Evolutionary conservation across 2,888 invertebrate genomes (phyloP), one percentile per base, ranked within the genome.

Genomic region (Nephrotoma appendiculata): DNA sequence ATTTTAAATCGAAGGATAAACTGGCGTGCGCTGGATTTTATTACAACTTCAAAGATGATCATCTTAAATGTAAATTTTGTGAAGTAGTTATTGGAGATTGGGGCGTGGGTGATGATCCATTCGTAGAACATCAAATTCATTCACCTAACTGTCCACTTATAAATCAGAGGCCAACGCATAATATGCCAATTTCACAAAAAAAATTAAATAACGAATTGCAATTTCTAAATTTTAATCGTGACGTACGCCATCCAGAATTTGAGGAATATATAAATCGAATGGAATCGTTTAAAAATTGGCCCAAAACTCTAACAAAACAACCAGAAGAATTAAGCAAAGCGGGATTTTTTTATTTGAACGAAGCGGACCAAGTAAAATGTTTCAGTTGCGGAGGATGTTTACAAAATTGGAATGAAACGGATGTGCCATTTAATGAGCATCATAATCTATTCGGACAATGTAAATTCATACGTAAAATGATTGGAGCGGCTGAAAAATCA

Each of bases 371-470:
- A 89, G 98, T 98, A 0, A 94, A 97, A 87, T 99, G 98, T 90
- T 98, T 97, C 91, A 96, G 96, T 90, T 99, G 99, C 91, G 98
- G 97, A 89, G 98, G 98, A 84, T 98, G 98, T 0, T 93, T 99
- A 5, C 96, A 97, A 89, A 97, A 98, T 90, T 99, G 98, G 98
- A 97, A 97, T 90, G 94, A 95, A 84, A 57, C 94, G 87, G 98
- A 98, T 91, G 95, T 96, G 88, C 98, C 98, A 0, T 98, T 98
- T 98, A 95, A 96, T 88, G 98, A 99, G 91, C 98, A 99, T 92
- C n/a, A 15, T 15, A 57, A 57, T 15, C 7, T 15, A 6, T 57
- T 57, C 11, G 15, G 6, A 6, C 15, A 7, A 5, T 57, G 52
- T 6, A 57, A 57, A 7, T 57, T 57, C 6, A 15, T 57, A 15